Evolutionary conservation across 1,140 invertebrate genomes (phyloP), one percentile per base, ranked within the genome.

Genomic region (Arion vulgaris): DNA sequence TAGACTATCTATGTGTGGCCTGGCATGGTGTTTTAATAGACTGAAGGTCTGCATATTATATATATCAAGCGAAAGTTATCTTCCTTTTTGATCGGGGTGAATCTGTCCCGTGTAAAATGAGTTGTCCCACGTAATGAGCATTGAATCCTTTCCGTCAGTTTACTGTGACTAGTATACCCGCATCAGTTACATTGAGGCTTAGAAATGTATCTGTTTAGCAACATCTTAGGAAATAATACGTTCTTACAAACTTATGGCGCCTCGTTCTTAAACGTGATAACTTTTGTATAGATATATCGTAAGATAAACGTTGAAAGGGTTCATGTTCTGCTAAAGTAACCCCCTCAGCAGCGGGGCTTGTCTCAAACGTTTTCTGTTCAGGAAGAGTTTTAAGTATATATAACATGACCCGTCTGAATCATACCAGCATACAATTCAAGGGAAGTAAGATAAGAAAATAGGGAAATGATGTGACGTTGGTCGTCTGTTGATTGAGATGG

Each of bases 391-490:
- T 19, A 57, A 57, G 26, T 57, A 57, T 19, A 57, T 57, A 57
- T 1, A 57, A 57, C 53, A 57, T 57, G 4, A 57, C 5, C 9
- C 17, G 17, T 1, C 53, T 23, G 15, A 23, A 23, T 57, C 9
- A 57, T 57, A 57, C 53, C 53, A 57, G 53, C 26, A 57, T n/a
- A 57, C 53, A 57, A 57, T 36, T 71, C 38, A 11, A n/a, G 41
- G 1, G 23, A 19, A n/a, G n/a, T n/a, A 73, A 41, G 32, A 73
- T 77, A 51, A 77, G 36, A 77, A 11, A n/a, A n/a, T n/a, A 41
- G 51, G 17, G 26, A n/a, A 77, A 41, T 36, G 82, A 97, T 96
- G 66, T 13, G 75, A 53, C 36, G 17, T n/a, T 9, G 49, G 28
- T 19, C 28, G 5, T n/a, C 0, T 17, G 74, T 34, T 76, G 76